These are phyloP conservation scores for Patiria miniata DNA, from an alignment of 35 echinoderm and acorn worm species.

Conservation along the genomic window DNA sequence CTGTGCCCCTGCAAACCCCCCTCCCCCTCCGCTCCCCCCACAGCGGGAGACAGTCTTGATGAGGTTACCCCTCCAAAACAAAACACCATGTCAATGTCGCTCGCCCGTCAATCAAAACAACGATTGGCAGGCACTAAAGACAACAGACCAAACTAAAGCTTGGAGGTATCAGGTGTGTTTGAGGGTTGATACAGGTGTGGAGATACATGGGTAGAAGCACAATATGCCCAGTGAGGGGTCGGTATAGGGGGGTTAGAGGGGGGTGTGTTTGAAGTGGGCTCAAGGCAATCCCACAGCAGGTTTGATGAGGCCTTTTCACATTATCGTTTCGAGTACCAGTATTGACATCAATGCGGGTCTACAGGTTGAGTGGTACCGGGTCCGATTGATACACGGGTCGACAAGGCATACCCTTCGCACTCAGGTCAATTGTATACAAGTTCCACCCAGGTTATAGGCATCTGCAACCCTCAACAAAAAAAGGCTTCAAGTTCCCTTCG, in stretches of 20 bases:
- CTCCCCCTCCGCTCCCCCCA: no score
- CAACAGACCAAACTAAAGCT: constrained; percentile 16
- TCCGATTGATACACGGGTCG: background rate
- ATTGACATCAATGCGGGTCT: background rate
- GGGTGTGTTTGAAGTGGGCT: constrained; percentile 3
- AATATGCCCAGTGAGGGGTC: background rate
- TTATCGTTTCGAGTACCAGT: background rate
- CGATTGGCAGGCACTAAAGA: constrained; percentile 7
- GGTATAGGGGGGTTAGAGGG: background rate
- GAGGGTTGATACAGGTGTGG: constrained; percentile 1
- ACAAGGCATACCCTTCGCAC: background rate
- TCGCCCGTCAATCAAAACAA: background rate
- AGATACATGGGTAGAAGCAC: constrained; percentile 2
- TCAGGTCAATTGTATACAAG: background rate
- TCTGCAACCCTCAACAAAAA: background rate
- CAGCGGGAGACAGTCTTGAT: no score
- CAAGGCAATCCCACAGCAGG: background rate
- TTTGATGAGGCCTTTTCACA: background rate
- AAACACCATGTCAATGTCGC: background rate
- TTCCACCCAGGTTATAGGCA: background rate
- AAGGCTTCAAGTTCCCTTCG: no score
- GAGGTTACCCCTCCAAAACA: no score
- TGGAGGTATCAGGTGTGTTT: background rate
- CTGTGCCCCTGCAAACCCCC: no score
- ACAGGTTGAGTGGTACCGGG: background rate